phyloP scores from a whole-genome alignment of 2,797 vertebrate genomes.

The Orientallactaga sibirica region DNA sequence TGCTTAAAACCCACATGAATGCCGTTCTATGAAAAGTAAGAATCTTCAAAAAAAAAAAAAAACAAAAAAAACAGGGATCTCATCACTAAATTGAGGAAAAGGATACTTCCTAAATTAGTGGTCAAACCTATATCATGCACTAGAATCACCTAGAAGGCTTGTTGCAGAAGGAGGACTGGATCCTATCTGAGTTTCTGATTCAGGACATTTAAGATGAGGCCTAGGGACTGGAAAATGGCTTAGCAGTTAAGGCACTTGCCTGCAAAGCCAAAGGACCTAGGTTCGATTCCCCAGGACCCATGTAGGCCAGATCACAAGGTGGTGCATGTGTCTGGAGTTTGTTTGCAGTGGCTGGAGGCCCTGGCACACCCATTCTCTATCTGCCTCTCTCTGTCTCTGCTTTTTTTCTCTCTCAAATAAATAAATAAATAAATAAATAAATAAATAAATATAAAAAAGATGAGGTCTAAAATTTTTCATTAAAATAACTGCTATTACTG shows the following conservation, averaged over 20 bases:
- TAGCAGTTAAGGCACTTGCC: no score
- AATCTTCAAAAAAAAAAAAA: constrained; percentile 20
- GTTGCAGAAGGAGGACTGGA: neutral
- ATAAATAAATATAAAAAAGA: no score
- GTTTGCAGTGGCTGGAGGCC: no score
- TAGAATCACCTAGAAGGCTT: neutral
- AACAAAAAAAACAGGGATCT: neutral
- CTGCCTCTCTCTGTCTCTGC: no score
- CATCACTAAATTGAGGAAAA: constrained; percentile 27
- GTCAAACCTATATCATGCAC: neutral
- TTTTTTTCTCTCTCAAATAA: no score
- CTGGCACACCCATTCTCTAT: no score
- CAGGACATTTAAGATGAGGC: neutral
- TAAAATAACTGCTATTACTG: neutral
- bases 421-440: no score
- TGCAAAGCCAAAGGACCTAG: no score
- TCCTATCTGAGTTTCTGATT: neutral
- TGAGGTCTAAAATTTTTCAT: neutral
- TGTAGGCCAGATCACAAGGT: no score
- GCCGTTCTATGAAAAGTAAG: neutral
- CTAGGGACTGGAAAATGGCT: neutral
- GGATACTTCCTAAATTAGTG: neutral
- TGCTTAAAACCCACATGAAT: neutral
- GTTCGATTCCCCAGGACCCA: no score
- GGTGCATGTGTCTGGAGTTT: no score